Evolutionary conservation across 1,140 invertebrate genomes (phyloP).

Genomic region (Thaumatotibia leucotreta): DNA sequence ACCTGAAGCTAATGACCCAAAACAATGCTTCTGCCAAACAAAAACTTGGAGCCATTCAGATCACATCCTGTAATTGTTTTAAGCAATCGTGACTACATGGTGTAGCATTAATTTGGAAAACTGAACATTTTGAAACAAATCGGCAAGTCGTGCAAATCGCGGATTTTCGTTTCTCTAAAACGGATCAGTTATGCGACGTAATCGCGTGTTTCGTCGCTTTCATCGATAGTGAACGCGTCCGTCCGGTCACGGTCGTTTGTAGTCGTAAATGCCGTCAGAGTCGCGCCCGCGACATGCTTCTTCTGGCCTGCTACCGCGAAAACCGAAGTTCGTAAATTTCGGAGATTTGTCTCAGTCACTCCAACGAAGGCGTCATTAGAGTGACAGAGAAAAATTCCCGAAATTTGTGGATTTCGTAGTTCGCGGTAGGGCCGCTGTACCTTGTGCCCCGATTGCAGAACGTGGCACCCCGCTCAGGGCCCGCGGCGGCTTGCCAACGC

Average conservation of each 20-base stretch:
- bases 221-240: slow-evolving; percentile 46
- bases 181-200: slow-evolving; percentile 21
- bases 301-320: too few relatives aligned
- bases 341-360: too few relatives aligned
- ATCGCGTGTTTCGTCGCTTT: slow-evolving; percentile 33
- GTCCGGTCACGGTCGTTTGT: slow-evolving; percentile 51
- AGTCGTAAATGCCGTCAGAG: slow-evolving; percentile 27
- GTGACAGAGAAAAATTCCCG: too few relatives aligned
- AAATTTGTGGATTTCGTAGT: too few relatives aligned
- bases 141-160: not conserved
- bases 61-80: not conserved
- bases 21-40: not conserved
- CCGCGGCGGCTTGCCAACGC: slow-evolving; percentile 28
- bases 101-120: not conserved
- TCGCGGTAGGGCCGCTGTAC: too few relatives aligned
- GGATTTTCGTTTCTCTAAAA: slow-evolving; percentile 17
- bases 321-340: too few relatives aligned
- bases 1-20: not conserved
- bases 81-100: not conserved
- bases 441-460: slow-evolving; percentile 8
- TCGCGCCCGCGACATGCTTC: slow-evolving; percentile 39
- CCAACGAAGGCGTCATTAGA: too few relatives aligned
- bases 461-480: slow-evolving; percentile 20
- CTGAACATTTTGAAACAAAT: not conserved
- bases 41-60: not conserved